Conservation (phyloP, 2,113 vertebrate species). For the Ammodytes dubius region DNA sequence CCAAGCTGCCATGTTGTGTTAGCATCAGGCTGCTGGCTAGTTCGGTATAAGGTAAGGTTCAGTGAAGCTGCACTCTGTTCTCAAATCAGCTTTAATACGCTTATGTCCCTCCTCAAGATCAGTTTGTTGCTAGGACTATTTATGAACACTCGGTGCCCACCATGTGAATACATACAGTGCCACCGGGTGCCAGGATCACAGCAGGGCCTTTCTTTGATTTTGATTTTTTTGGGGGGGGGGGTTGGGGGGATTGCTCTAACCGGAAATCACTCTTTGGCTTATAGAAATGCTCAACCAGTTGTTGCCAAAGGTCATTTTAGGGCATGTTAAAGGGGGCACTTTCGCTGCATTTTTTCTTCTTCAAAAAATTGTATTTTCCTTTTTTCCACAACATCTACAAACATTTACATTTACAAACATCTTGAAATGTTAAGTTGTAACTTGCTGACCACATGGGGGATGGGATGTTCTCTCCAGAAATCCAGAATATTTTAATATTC, state of each 20-base stretch:
- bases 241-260: no score
- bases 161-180: constrained; percentile 19
- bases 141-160: constrained; percentile 27
- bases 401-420: not conserved
- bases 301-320: no score
- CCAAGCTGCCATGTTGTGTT: constrained; percentile 85
- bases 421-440: no score
- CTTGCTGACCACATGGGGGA: not conserved
- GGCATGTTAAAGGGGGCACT: no score
- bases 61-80: constrained; percentile 52
- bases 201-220: constrained; percentile 10
- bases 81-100: constrained; percentile 49
- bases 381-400: not conserved
- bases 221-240: not conserved
- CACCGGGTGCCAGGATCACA: constrained; percentile 4
- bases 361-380: not conserved
- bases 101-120: constrained; percentile 42
- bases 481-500: not conserved
- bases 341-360: no score
- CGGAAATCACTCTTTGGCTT: not conserved
- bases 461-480: not conserved
- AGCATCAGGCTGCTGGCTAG: constrained; percentile 79
- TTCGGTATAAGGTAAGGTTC: constrained; percentile 68
- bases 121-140: constrained; percentile 58
- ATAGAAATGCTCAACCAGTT: no score